Evolutionary conservation across 2,797 vertebrate genomes (phyloP), one percentile per base, ranked within the genome.

Genomic region (Ptychobarbus kaznakovi): DNA sequence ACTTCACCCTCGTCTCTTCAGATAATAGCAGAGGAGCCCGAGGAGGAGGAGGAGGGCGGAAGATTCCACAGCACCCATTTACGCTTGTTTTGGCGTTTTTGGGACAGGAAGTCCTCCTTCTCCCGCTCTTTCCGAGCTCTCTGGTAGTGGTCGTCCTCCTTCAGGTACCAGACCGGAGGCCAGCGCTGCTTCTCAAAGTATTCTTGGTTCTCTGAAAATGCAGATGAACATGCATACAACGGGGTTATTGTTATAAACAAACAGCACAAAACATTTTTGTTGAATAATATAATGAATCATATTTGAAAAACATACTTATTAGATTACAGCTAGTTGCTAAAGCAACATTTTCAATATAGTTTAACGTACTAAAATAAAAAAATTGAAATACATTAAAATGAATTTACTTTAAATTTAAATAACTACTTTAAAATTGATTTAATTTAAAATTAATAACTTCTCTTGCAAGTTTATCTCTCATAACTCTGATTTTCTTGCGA

Each of bases 121-220:
- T 93, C 92, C 0, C 94, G 90, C 88, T 95, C 94, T 88, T 92
- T 94, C 87, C 90, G 89, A 22, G 91, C 90, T 87, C 93, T 94
- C 88, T 91, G 90, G 90, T 94, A 95, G 80, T 93, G 92, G 42
- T 95, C 94, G 65, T 95, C 94, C 88, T 94, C 94, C 89, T 95
- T 95, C 85, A 95, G 93, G 89, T 93, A 95, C 94, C 94, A 95
- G 44, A 95, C 89, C 0, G 94, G 94, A 0, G 94, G 94, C 94
- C 94, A 95, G 74, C 94, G 94, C 58, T 91, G 89, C 75, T 92
- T 90, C 89, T 95, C 94, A 0, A 93, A 95, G 86, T 94, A 92
- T 0, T 90, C 90, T 87, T 84, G 92, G 84, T 94, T 95, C 86
- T 93, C 94, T 95, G 72, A 70, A 70, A 15, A 61, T 20, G 25